Evolutionary conservation across 2,113 vertebrate genomes (phyloP), one percentile per base, ranked within the genome.

Genomic region (Felis chaus): DNA sequence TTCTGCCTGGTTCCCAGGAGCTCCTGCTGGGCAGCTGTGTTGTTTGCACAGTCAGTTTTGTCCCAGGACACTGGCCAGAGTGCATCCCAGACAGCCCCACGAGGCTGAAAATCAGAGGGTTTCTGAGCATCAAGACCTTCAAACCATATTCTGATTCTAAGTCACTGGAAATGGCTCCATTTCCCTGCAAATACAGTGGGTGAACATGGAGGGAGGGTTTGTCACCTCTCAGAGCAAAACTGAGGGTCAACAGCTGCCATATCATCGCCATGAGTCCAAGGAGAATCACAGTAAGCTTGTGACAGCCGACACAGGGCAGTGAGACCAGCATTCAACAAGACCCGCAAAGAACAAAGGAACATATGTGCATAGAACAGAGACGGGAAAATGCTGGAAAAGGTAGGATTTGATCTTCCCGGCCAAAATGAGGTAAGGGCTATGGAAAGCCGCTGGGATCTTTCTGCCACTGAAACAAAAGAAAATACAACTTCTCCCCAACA

Each of bases 341-440:
- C 12, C 66, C 0, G 29, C 4, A 23, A 36, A 33, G 27, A 85
- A 53, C 25, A 66, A 33, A 65, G 21, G 57, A 27, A 25, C 11
- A 29, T 23, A 88, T 2, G 3, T 1, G 8, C 0, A 0, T 3
- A 41, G n/a, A 4, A 33, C 4, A 19, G 5, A 3, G 25, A 27
- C 0, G 36, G 12, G 19, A 21, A 3, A 33, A 1, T 1, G 0
- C 33, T 0, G 2, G 25, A 7, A 12, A 31, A 15, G 27, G 16
- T 5, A 3, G 61, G 36, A 12, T 1, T 1, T 6, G 50, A 0
- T 25, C 21, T 45, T 68, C 14, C 36, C 31, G 31, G 53, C 65
- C 18, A 4, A 53, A 41, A 10, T 3, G 18, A 29, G 69, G 16
- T 11, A 29, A 25, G 0, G 4, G 27, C 23, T 18, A 53, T 61